Evolutionary conservation across 2,888 invertebrate genomes (phyloP).

Genomic region (Argyresthia albistria): DNA sequence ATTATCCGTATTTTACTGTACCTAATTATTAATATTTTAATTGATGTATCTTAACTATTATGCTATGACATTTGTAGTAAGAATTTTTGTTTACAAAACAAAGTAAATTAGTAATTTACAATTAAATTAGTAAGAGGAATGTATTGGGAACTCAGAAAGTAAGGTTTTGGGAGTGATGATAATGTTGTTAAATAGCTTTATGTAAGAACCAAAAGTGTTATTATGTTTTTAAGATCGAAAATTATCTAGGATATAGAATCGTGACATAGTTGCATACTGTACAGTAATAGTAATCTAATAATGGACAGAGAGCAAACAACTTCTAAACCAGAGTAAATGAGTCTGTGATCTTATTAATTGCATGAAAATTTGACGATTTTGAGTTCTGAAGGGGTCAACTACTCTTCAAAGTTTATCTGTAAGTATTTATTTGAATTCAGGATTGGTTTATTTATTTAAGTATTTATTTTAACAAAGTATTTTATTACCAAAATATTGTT

Average conservation of each 20-base stretch:
- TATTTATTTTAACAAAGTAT: too few relatives aligned
- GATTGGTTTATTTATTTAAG: too few relatives aligned
- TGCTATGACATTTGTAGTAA: background rate
- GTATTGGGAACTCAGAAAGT: conserved; percentile 26
- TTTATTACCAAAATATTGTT: conserved; percentile 19
- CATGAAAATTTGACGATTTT: background rate
- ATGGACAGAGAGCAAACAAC: background rate
- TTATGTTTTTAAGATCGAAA: conserved; percentile 54
- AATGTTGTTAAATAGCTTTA: conserved; percentile 67
- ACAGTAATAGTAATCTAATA: background rate
- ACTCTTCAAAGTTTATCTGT: conserved; percentile 17
- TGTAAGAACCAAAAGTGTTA: conserved; percentile 68
- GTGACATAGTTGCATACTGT: conserved; percentile 1
- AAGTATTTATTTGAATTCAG: conserved; percentile 29
- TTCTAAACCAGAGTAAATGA: background rate
- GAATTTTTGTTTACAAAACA: conserved; percentile 20
- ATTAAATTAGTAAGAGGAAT: conserved; percentile 15
- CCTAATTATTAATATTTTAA: background rate
- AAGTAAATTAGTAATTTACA: background rate
- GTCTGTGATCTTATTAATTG: conserved; percentile 2
- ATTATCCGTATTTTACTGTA: background rate
- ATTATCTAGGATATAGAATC: conserved; percentile 22
- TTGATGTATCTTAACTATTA: background rate
- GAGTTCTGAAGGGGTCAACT: background rate
- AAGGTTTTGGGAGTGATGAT: conserved; percentile 51